Percentiles rank a stretch among this genome's conserved stretches.
These are phyloP conservation scores for Drosophila willistoni DNA, from an alignment of 1,140 invertebrate species.

Conservation along the genomic window DNA sequence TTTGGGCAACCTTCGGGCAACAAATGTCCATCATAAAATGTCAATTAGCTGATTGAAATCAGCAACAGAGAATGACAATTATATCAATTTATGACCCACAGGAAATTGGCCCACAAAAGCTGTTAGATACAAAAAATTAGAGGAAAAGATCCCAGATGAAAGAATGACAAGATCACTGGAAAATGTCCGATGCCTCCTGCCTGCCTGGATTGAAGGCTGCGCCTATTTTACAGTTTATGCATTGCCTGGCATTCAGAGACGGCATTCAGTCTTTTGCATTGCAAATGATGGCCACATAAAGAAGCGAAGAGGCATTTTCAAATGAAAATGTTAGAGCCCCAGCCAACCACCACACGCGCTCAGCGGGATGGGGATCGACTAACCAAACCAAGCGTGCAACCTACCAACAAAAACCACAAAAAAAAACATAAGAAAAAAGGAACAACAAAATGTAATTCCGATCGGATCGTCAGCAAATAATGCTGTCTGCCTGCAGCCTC, in stretches of 20 bases:
- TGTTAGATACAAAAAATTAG: background rate
- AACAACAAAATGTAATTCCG: constrained; percentile 22
- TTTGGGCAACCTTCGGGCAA: constrained; percentile 45
- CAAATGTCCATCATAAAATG: constrained; percentile 71
- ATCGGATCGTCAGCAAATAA: constrained; percentile 58
- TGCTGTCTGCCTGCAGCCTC: constrained; percentile 37
- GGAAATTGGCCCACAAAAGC: constrained; percentile 38
- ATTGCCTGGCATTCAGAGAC: constrained; percentile 27
- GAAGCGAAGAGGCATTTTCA: constrained; percentile 11
- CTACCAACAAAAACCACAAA: constrained; percentile 26
- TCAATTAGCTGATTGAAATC: constrained; percentile 79
- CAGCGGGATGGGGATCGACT: constrained; percentile 1
- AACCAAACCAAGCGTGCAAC: background rate
- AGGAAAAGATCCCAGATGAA: background rate
- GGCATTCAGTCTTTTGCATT: constrained; percentile 57
- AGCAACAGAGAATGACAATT: constrained; percentile 51
- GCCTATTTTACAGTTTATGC: constrained; percentile 71
- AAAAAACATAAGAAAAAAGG: constrained; percentile 33
- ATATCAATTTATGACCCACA: constrained; percentile 72
- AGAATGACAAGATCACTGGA: constrained; percentile 66
- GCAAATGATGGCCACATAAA: constrained; percentile 30
- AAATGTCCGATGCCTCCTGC: background rate
- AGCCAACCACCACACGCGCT: constrained; percentile 7
- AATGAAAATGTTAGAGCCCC: constrained; percentile 58
- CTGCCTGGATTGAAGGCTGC: constrained; percentile 30